phyloP scores from a whole-genome alignment of 2,113 vertebrate species.

The Agelaius tricolor region DNA sequence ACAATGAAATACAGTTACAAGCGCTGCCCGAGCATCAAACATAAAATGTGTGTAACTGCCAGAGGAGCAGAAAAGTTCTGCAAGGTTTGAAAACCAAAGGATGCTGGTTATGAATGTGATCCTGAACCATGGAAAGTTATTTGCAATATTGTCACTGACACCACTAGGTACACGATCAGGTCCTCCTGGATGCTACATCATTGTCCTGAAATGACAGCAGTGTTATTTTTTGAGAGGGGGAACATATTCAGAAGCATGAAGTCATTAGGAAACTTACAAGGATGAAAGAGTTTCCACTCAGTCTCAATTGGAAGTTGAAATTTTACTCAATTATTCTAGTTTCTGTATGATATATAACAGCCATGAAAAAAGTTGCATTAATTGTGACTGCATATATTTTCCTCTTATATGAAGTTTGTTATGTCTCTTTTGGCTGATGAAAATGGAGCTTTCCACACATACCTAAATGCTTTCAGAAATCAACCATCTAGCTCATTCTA shows the following conservation, averaged over 20 bases:
- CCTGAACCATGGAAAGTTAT: not conserved
- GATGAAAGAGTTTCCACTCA: not conserved
- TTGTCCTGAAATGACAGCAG: not conserved
- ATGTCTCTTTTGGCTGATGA: not conserved
- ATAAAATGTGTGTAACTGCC: not conserved
- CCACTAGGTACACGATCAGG: fast-evolving
- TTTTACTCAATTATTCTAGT: not conserved
- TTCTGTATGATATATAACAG: not conserved
- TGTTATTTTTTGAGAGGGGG: not conserved
- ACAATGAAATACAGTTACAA: not conserved
- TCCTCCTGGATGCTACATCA: not conserved
- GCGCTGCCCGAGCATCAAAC: not conserved
- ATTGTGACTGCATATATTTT: not conserved
- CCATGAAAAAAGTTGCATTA: not conserved
- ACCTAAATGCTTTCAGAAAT: not conserved
- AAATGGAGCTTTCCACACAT: not conserved
- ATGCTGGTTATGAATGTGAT: not conserved
- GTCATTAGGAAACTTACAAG: not conserved
- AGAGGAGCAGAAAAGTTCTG: not conserved
- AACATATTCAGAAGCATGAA: not conserved
- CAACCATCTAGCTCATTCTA: not conserved
- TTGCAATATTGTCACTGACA: not conserved
- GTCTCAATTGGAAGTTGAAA: not conserved
- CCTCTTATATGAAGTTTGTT: not conserved
- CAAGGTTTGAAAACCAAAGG: not conserved